These are phyloP conservation scores for Dromococcyx pavoninus DNA, from an alignment of 2,797 vertebrate genomes.

Conservation along the genomic window DNA sequence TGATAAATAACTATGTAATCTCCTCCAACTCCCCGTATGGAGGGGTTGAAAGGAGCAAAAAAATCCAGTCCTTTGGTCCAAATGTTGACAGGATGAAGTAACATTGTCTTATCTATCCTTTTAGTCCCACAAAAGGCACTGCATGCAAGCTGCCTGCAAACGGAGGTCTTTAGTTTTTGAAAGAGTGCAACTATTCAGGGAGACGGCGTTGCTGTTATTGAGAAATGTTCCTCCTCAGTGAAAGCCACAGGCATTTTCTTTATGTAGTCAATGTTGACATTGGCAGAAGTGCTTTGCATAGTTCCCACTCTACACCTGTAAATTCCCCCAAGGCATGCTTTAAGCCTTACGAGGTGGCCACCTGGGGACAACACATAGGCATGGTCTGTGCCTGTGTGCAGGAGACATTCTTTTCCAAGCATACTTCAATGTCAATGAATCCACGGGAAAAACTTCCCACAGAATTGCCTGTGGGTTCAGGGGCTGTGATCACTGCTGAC, in stretches of 20 bases:
- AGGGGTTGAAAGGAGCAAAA: background rate
- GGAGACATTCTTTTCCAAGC: background rate
- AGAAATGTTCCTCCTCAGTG: background rate
- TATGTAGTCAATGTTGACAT: background rate
- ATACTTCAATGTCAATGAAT: background rate
- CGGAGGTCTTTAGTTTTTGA: background rate
- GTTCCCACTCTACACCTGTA: slow-evolving; percentile 44
- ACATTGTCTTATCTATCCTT: background rate
- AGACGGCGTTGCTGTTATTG: background rate
- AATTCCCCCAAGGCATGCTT: background rate
- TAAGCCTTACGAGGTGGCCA: background rate
- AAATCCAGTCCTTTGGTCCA: background rate
- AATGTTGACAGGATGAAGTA: background rate
- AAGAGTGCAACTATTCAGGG: background rate
- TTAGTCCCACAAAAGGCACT: background rate
- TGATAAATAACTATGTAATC: slow-evolving; percentile 25
- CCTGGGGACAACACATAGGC: background rate
- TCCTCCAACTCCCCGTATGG: slow-evolving; percentile 7
- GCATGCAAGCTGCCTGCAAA: background rate
- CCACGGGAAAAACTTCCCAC: background rate
- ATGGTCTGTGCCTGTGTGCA: accelerated
- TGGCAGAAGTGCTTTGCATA: background rate
- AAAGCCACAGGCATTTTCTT: slow-evolving; percentile 56
- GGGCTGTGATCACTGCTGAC: background rate
- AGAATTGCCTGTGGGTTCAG: background rate